Evolutionary conservation across 2,797 vertebrate species (phyloP), one percentile per base, ranked within the genome.

Genomic region (Austrolebias charrua): DNA sequence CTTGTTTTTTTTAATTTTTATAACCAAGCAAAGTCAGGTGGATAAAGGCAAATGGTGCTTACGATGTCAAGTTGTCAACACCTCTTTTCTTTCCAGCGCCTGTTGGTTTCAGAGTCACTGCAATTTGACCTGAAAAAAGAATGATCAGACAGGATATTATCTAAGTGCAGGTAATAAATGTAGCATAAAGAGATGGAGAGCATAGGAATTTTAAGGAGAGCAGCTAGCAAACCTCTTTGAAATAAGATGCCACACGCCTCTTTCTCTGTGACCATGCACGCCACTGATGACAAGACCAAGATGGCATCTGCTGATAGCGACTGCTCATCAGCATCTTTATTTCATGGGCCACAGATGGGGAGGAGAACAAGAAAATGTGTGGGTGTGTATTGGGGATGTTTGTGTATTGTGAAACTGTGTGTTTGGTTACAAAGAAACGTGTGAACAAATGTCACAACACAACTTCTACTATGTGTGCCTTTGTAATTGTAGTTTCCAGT

Each of bases 281-380:
- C 80, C 81, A 60, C 71, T 13, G 89, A 85, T 93, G 91, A 92
- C 88, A 92, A 86, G 86, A 68, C 76, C 69, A 81, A 91, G 91
- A 93, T 90, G 88, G 84, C 83, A 89, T 89, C 79, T 86, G 85
- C 83, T 89, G 92, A 93, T 93, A 93, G 79, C 15, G 9, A 68
- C 81, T 81, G 79, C 87, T 91, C 86, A 91, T 91, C 91, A 91
- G 90, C 85, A 86, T 86, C 80, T 85, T 86, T 55, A 82, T 88
- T 85, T 84, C 66, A 86, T 74, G 78, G 83, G 70, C 75, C 74
- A 72, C 50, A 80, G 81, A 79, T 68, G 58, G 68, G 59, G 64
- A 54, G 60, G 60, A 45, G 7, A 52, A 40, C 50, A 28, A 38
- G 44, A 18, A 51, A 35, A 2, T 29, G 35, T 48, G 46, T 56